Evolutionary conservation across 2,797 vertebrate genomes (phyloP), one percentile per base, ranked within the genome.

Genomic region (Catamblyrhynchus diadema): DNA sequence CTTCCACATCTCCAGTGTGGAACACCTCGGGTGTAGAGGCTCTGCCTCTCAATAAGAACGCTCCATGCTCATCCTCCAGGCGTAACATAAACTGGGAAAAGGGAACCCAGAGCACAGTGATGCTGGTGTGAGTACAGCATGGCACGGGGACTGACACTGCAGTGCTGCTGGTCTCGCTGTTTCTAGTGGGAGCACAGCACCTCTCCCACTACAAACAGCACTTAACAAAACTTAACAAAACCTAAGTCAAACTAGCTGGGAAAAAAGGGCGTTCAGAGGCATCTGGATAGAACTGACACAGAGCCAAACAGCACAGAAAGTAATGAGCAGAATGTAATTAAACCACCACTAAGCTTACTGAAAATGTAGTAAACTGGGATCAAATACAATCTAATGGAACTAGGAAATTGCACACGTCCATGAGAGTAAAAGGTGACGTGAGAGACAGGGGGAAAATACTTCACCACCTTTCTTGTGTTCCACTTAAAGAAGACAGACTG

Each of bases 11-110:
- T 3, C 6, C 77, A n/a, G 62, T 42, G 41, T 98, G 69, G 22
- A 98, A 97, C 77, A 79, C 83, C 88, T 97, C 96, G 5, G 86
- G 64, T 51, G 98, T 98, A 8, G 89, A 96, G 35, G 88, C 69
- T 54, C 86, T 98, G 87, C 97, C 93, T 94, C 95, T 98, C 88
- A 99, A 72, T 14, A 75, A 96, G 96, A 99, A 99, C 62, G 96
- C 98, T 44, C 96, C 95, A 6, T 85, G 71, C 82, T 98, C 95
- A 96, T 99, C 98, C 80, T 96, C 88, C 86, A 99, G 77, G 39
- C 98, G 97, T 72, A 99, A 95, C 69, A 97, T 97, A 44, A 99
- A 70, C 99, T 99, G 88, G 35, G 66, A 51, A 80, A 89, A 86
- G 65, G 72, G 91, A 90, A 47, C 20, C 77, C 8, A 65, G 30